Conservation (phyloP, 2,888 invertebrate species). For the Caenorhabditis macrosperma region DNA sequence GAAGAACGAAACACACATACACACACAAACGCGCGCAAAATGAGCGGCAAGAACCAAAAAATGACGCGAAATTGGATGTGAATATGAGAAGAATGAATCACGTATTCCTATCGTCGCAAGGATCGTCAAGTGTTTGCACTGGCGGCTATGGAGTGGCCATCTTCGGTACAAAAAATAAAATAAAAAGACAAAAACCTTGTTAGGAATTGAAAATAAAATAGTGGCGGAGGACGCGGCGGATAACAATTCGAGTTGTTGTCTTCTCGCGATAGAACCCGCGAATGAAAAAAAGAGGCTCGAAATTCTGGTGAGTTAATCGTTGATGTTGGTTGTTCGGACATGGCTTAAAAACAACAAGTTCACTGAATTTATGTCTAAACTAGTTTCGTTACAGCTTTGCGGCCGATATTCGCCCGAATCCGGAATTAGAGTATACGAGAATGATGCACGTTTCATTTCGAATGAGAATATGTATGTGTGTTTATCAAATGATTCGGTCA, state of each 20-base stretch:
- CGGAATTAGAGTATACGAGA: too few relatives aligned
- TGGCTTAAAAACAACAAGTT: conserved; percentile 12
- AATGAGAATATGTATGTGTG: too few relatives aligned
- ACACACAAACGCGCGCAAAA: neutral
- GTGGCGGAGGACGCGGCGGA: conserved; percentile 14
- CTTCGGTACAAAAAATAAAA: neutral
- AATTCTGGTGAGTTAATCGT: conserved; percentile 10
- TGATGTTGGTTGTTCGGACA: conserved; percentile 1
- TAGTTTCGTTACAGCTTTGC: neutral
- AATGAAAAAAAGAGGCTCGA: conserved; percentile 1
- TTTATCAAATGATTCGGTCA: conserved; percentile 41
- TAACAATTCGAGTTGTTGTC: conserved; percentile 34
- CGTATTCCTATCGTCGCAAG: neutral
- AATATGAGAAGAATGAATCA: conserved; percentile 34
- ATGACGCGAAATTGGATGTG: conserved; percentile 37
- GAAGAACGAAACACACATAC: conserved; percentile 16
- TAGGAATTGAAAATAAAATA: conserved; percentile 14
- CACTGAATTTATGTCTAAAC: neutral
- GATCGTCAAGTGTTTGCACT: conserved; percentile 40
- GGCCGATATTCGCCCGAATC: neutral
- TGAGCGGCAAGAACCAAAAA: conserved; percentile 22
- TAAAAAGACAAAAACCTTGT: conserved; percentile 20
- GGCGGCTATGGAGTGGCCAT: neutral
- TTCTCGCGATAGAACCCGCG: neutral
- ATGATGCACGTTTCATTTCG: neutral